phyloP scores from a whole-genome alignment of 1,140 invertebrate genomes.

The Chironomus tepperi region DNA sequence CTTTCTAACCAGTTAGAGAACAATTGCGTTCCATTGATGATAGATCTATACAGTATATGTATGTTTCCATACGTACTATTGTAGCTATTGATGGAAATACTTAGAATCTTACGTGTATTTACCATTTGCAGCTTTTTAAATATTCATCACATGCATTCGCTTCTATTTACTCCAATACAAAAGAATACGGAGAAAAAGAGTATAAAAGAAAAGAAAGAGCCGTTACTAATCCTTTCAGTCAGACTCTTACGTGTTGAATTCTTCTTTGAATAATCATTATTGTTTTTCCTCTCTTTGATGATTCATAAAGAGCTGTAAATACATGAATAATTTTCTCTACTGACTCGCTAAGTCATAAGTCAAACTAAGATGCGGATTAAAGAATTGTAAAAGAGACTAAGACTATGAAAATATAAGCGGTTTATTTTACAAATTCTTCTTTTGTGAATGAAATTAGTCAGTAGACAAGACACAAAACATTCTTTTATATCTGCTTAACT shows the following conservation, averaged over 20 bases:
- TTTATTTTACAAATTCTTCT: conserved; percentile 10
- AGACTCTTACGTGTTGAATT: no score
- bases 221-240: conserved; percentile 9
- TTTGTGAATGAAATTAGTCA: neutral
- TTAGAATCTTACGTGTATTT: neutral
- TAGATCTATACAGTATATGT: no score
- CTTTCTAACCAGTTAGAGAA: no score
- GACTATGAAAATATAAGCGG: neutral
- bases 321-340: neutral
- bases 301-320: neutral
- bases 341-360: neutral
- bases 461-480: no score
- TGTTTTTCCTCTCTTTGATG: neutral
- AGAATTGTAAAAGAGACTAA: neutral
- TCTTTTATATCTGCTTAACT: no score
- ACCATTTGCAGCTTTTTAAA: neutral
- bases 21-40: no score
- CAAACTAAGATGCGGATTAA: neutral
- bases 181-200: neutral
- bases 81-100: no score
- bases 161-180: neutral
- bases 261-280: neutral
- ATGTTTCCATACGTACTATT: no score
- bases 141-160: neutral
- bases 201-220: neutral